Conservation (phyloP, 2,888 invertebrate genomes). For the Temnothorax rugatulus region DNA sequence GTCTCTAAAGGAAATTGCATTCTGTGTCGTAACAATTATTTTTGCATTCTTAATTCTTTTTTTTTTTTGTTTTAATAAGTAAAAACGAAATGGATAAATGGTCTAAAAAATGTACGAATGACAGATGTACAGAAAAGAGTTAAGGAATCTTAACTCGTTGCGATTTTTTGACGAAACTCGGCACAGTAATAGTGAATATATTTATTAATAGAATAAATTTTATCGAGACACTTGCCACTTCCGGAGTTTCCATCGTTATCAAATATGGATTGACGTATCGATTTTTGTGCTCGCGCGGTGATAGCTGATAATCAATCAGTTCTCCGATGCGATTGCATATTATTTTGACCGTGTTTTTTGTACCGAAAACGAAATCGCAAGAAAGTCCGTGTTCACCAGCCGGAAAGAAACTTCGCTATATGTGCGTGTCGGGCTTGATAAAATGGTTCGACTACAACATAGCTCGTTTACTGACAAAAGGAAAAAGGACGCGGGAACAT, state of each 20-base stretch:
- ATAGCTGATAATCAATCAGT: not conserved
- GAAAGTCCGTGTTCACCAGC: not conserved
- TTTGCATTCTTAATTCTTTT: no score
- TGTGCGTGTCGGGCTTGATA: not conserved
- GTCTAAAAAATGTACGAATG: no score
- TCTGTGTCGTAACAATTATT: no score
- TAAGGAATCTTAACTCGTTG: no score
- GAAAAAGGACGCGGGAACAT: not conserved
- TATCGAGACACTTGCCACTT: not conserved
- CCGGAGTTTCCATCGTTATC: not conserved
- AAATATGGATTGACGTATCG: not conserved
- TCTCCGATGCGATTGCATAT: not conserved
- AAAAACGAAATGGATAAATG: no score
- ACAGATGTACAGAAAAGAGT: no score
- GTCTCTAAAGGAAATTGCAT: no score
- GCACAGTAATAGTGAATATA: not conserved
- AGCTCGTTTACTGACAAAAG: conserved; percentile 3
- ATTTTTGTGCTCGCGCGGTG: not conserved
- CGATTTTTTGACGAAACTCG: no score
- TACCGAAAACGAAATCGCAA: not conserved
- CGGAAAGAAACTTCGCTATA: conserved; percentile 1
- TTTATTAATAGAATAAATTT: not conserved
- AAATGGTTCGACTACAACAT: conserved; percentile 12
- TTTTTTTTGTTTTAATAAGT: no score
- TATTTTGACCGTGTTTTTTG: not conserved